Conservation (phyloP, 2,888 invertebrate genomes). For the Achlya flavicornis region DNA sequence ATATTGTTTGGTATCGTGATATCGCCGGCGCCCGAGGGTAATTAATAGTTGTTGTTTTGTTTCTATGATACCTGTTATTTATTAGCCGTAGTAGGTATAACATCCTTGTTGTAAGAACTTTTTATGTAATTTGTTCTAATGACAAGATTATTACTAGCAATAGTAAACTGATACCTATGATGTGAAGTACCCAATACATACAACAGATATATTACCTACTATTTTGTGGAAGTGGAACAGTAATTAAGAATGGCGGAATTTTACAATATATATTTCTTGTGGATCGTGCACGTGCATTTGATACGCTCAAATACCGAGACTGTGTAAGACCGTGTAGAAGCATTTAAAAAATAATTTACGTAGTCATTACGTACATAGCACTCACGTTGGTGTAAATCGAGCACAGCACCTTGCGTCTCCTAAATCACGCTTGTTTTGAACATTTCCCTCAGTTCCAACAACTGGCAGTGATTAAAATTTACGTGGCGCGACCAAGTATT, state of each 20-base stretch:
- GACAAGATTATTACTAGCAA: accelerated
- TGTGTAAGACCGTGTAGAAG: background rate
- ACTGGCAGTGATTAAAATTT: constrained; percentile 83
- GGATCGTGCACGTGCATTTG: too few relatives aligned
- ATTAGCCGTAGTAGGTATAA: background rate
- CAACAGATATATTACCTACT: too few relatives aligned
- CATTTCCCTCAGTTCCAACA: constrained; percentile 76
- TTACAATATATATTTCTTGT: too few relatives aligned
- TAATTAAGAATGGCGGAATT: too few relatives aligned
- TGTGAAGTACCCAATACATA: too few relatives aligned
- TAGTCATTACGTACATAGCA: constrained; percentile 32
- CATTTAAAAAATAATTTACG: constrained; percentile 1
- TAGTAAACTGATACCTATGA: too few relatives aligned
- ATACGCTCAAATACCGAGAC: background rate
- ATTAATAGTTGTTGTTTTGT: constrained; percentile 56
- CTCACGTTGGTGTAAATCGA: constrained; percentile 52
- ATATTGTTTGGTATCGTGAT: constrained; percentile 61
- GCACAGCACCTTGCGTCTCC: constrained; percentile 62
- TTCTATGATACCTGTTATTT: constrained; percentile 17
- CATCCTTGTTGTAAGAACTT: background rate
- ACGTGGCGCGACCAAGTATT: constrained; percentile 81
- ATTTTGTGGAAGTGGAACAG: too few relatives aligned
- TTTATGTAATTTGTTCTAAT: background rate
- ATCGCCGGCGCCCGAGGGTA: constrained; percentile 64
- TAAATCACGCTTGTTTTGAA: constrained; percentile 81